These are phyloP conservation scores for Pagrus major DNA, from an alignment of 2,113 vertebrate species.

Conservation along the genomic window DNA sequence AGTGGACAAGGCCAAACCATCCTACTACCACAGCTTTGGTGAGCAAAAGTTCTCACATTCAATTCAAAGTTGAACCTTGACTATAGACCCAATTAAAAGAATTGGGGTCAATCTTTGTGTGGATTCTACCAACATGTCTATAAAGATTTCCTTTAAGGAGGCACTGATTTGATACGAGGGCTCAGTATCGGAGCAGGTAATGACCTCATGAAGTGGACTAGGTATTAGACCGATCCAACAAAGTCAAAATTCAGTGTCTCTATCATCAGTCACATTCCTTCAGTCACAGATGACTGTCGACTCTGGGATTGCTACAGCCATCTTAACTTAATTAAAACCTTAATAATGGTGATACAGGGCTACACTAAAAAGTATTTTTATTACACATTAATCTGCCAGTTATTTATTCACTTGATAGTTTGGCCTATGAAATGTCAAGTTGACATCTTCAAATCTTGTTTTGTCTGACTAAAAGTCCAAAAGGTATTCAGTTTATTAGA, in stretches of 20 bases:
- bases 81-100: neutral
- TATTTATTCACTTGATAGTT: neutral
- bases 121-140: neutral
- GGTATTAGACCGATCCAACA: neutral
- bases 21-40: conserved; percentile 98
- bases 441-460: neutral
- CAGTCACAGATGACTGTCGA: no score
- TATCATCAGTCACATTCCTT: no score
- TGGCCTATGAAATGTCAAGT: neutral
- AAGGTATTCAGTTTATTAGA: neutral
- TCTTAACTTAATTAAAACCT: neutral
- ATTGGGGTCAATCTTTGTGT: neutral
- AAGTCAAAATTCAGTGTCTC: neutral
- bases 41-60: conserved; percentile 20
- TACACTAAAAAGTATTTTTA: no score
- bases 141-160: neutral
- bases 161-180: neutral
- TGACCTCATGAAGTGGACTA: neutral
- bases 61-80: neutral
- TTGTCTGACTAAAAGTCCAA: neutral
- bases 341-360: no score
- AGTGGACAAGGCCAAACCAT: conserved; percentile 85
- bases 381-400: no score
- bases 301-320: neutral
- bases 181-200: neutral